These are phyloP conservation scores for Gymnorhina tibicen DNA, from an alignment of 2,113 vertebrate species.

Conservation along the genomic window DNA sequence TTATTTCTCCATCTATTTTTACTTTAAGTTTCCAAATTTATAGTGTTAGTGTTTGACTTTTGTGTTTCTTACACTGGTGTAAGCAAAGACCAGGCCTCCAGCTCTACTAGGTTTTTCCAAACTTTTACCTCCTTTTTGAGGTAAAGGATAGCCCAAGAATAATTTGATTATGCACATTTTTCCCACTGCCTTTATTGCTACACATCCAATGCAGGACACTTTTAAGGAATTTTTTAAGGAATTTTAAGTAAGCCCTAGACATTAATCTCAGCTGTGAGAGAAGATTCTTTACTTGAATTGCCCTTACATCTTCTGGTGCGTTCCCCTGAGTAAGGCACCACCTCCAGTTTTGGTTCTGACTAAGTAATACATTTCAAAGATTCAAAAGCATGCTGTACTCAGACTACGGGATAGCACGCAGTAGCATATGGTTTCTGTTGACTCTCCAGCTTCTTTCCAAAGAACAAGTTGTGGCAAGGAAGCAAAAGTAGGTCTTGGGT, in stretches of 20 bases:
- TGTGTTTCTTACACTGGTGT: background rate
- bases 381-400: background rate
- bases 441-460: background rate
- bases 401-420: background rate
- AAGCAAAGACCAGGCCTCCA: background rate
- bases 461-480: background rate
- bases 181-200: background rate
- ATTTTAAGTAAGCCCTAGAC: background rate
- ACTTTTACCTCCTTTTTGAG: background rate
- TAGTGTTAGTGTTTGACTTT: background rate
- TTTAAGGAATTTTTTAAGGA: too few species aligned
- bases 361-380: background rate
- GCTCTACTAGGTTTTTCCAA: background rate
- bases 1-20: background rate
- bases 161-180: background rate
- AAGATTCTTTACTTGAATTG: background rate
- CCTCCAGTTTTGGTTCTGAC: background rate
- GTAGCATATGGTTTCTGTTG: background rate
- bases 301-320: background rate
- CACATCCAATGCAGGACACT: background rate
- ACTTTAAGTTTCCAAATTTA: background rate
- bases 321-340: background rate
- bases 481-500: background rate
- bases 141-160: background rate
- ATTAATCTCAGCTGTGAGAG: background rate